Percentiles rank a stretch among this genome's conserved stretches.
These are phyloP conservation scores for Morphnarchus princeps DNA, from an alignment of 2,113 vertebrate genomes.

Conservation along the genomic window DNA sequence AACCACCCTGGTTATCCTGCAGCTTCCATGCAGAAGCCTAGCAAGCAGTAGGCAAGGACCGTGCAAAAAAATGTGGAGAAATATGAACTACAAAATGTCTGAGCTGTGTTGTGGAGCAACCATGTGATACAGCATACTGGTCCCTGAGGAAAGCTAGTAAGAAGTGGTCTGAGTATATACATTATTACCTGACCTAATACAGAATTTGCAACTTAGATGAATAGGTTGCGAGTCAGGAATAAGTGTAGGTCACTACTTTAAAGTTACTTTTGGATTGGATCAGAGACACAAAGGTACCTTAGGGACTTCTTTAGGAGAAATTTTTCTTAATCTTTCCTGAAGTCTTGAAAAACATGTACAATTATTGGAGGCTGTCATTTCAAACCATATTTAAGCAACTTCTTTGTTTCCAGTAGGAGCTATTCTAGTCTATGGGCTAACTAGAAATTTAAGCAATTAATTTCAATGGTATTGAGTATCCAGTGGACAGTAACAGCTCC, in stretches of 20 bases:
- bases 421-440: conserved; percentile 33
- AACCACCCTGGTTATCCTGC: not conserved
- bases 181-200: not conserved
- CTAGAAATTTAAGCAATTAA: conserved; percentile 53
- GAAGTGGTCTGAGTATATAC: not conserved
- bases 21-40: not conserved
- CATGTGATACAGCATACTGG: not conserved
- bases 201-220: not conserved
- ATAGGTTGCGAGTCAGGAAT: not conserved
- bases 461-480: conserved; percentile 36
- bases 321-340: conserved; percentile 2
- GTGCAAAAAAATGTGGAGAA: not conserved
- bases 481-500: not conserved
- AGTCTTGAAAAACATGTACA: conserved; percentile 19
- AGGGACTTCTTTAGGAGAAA: not conserved
- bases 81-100: not conserved
- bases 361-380: conserved; percentile 30
- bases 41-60: not conserved
- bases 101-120: not conserved
- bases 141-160: not conserved
- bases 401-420: conserved; percentile 32
- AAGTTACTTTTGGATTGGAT: not conserved
- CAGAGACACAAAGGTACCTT: not conserved
- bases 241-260: not conserved
- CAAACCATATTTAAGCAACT: not conserved